Percentiles rank a stretch among this genome's conserved stretches.
Evolutionary conservation across 2,113 vertebrate species (phyloP).

Genomic region (Pelvicachromis taeniatus): DNA sequence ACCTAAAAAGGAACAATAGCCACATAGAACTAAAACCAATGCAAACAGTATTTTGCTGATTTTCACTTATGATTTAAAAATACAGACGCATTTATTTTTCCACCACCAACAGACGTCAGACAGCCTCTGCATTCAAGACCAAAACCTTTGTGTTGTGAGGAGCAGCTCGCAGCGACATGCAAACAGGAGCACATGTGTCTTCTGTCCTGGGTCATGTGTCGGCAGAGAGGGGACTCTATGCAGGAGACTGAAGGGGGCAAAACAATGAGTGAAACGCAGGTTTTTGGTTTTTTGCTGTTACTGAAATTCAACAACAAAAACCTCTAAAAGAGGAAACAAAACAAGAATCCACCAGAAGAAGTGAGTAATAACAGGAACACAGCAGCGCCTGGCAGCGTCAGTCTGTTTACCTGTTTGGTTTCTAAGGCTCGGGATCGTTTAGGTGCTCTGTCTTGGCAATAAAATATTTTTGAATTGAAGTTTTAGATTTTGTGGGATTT

Average conservation of each 20-base stretch:
- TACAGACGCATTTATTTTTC: no score
- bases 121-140: neutral
- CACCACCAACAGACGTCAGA: neutral
- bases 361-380: neutral
- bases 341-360: neutral
- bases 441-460: neutral
- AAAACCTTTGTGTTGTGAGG: no score
- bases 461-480: rapidly evolving
- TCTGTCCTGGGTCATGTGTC: neutral
- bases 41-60: no score
- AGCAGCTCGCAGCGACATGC: neutral
- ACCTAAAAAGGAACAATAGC: rapidly evolving
- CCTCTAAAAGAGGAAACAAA: neutral
- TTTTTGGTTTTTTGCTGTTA: rapidly evolving
- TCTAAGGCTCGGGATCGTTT: neutral
- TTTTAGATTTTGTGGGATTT: neutral
- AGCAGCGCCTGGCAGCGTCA: neutral
- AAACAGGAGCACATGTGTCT: neutral
- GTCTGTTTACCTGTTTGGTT: neutral
- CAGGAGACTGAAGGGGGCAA: neutral
- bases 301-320: neutral
- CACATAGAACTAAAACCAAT: no score
- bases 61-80: no score
- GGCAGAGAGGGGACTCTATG: neutral
- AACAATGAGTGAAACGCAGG: neutral